phyloP scores from a whole-genome alignment of 2,113 vertebrate genomes.

The Albula glossodonta region DNA sequence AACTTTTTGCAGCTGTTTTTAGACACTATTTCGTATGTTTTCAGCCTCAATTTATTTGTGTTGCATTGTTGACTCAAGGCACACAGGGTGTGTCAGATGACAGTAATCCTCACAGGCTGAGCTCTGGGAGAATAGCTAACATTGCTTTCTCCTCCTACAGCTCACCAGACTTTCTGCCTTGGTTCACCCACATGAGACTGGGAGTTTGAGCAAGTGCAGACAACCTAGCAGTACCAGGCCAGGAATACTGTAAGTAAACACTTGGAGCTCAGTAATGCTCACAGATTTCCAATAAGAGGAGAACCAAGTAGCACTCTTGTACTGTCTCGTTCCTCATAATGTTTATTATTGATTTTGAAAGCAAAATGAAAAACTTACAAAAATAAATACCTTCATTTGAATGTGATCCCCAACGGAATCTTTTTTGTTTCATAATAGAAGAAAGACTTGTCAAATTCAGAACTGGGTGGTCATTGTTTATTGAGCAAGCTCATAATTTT shows the following conservation, averaged over 20 bases:
- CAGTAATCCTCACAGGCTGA: slow-evolving; percentile 27
- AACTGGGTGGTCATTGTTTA: not conserved
- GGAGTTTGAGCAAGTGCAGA: slow-evolving; percentile 11
- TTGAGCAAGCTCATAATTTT: not conserved
- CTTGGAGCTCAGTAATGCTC: not conserved
- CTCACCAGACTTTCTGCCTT: slow-evolving; percentile 44
- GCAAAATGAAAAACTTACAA: not conserved
- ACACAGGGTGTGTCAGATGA: slow-evolving; percentile 54
- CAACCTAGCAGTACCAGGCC: slow-evolving; percentile 21
- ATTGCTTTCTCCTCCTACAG: slow-evolving; percentile 47
- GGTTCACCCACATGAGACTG: slow-evolving; percentile 17
- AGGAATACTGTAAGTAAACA: not conserved
- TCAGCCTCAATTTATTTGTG: slow-evolving; percentile 28
- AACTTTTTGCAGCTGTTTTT: not conserved
- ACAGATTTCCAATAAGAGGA: not conserved
- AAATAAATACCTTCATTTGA: not conserved
- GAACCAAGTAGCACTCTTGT: not conserved
- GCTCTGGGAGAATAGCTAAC: slow-evolving; percentile 43
- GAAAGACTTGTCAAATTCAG: not conserved
- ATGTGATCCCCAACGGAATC: not conserved
- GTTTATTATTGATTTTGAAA: not conserved
- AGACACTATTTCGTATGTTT: too few relatives aligned
- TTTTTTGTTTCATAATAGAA: not conserved
- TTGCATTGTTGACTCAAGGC: slow-evolving; percentile 50
- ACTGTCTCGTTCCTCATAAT: not conserved